Evolutionary conservation across 2,888 invertebrate species (phyloP), one percentile per base, ranked within the genome.

Genomic region (Rhyacophila evoluta): DNA sequence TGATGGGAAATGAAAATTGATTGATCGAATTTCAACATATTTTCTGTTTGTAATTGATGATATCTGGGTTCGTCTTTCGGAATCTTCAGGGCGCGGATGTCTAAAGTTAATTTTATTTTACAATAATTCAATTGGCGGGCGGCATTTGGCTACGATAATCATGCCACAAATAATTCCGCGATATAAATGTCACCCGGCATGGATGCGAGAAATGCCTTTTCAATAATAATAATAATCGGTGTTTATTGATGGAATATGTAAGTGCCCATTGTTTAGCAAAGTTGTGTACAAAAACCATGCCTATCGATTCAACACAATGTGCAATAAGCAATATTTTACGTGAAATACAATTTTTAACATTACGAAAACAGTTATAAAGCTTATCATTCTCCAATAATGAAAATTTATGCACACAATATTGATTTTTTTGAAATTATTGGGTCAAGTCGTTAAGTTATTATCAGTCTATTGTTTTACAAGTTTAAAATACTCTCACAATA

Each of bases 361-460:
- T 41, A 41, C 41, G 41, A 5, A 1, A 2, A 25, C 19, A 33
- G 15, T 19, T 19, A 19, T 25, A 25, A 25, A 19, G 19, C 55
- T 55, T 55, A 55, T 55, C 55, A 19, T 19, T 55, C 10, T 8
- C 10, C 19, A 41, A 25, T 55, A 8, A 33, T 55, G 25, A 55
- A 19, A 55, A 25, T 55, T 55, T 55, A 55, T 55, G 55, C 55
- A 55, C 15, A 55, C 55, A 55, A 55, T 19, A 25, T 55, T 55
- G 55, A 25, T 55, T 55, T 55, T 55, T 1, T 33, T 2, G 1
- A 19, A 25, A 8, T 55, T 55, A 55, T 55, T 55, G 55, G 55
- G 55, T 55, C 55, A 55, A 25, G 25, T 41, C 55, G 55, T 55
- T 25, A 55, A 6, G n/a, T 12, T 55, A 19, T 55, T 55, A 55